These are phyloP conservation scores for Cremastinae sp. DNA, from an alignment of 2,888 invertebrate species.

Conservation along the genomic window DNA sequence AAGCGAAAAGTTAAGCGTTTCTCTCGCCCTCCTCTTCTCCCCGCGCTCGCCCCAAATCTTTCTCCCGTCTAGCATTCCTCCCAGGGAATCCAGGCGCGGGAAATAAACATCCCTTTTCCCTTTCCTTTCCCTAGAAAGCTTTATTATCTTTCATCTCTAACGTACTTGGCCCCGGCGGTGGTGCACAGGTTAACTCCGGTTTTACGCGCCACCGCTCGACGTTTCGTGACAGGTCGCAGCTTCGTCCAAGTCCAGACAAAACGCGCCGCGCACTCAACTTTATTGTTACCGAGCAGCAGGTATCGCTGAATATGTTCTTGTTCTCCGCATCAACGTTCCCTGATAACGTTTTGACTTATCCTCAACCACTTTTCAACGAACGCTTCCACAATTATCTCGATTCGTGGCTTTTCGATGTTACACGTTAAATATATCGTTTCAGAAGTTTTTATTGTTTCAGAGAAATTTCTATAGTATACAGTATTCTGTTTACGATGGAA, in stretches of 20 bases:
- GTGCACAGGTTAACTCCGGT: conserved; percentile 59
- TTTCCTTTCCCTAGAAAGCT: no score
- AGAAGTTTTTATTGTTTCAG: no score
- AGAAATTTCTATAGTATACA: no score
- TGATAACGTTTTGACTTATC: no score
- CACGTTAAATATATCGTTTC: no score
- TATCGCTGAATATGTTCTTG: conserved; percentile 37
- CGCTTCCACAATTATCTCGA: no score
- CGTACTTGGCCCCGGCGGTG: conserved; percentile 36
- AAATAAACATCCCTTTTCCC: conserved; percentile 59
- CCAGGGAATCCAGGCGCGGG: conserved; percentile 52
- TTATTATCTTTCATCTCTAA: conserved; percentile 23
- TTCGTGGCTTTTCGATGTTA: no score
- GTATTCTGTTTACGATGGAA: no score
- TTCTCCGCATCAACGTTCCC: background rate
- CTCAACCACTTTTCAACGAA: no score
- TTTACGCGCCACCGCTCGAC: conserved; percentile 53
- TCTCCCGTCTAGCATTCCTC: conserved; percentile 53
- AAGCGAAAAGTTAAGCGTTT: conserved; percentile 60
- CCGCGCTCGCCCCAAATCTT: background rate
- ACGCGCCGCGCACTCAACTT: conserved; percentile 14
- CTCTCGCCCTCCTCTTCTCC: conserved; percentile 17
- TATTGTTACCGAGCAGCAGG: conserved; percentile 29
- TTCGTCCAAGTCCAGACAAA: conserved; percentile 28
- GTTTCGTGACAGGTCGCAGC: conserved; percentile 37